Evolutionary conservation across 2,888 invertebrate species (phyloP), one percentile per base, ranked within the genome.

Genomic region (Dermolepida albohirtum): DNA sequence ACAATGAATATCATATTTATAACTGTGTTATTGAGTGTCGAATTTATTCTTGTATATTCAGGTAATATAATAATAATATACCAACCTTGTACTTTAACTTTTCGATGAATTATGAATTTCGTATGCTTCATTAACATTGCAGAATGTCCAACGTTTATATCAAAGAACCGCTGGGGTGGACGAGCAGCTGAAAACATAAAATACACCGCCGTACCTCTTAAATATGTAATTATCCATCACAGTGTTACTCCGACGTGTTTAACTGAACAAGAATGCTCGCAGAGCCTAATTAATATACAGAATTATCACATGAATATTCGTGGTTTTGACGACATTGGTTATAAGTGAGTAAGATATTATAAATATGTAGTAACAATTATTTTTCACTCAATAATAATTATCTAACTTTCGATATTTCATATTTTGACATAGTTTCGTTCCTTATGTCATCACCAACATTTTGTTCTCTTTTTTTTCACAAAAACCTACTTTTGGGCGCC

Each of bases 111-210:
- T 34, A 10, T 34, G 10, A 8, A 34, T 34, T 34, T 1, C 10
- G 34, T 34, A 6, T 14, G 8, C 5, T 8, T n/a, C 7, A 12
- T 4, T 47, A 14, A 8, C 14, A 8, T 14, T 47, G 16, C 47
- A 62, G 59, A 17, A 29, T 89, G 89, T 74, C 87, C 88, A 7
- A 80, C 81, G 14, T 85, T 90, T 6, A 83, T 90, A n/a, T 79
- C 84, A 1, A 87, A 87, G 74, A 79, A 80, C 0, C 82, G 86
- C 59, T 92, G 92, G 92, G 88, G 85, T 11, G 89, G 85, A 0
- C 78, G 84, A 55, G 77, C 76, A 1, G 81, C 88, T 0, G 74
- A 74, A 2, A 80, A 82, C 4, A 80, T 89, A 2, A 84, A 87
- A 66, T 90, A 90, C 71, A 73, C 81, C n/a, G 78, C 84, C 29